Conservation (phyloP, 2,888 invertebrate genomes). For the Onchidella celtica region DNA sequence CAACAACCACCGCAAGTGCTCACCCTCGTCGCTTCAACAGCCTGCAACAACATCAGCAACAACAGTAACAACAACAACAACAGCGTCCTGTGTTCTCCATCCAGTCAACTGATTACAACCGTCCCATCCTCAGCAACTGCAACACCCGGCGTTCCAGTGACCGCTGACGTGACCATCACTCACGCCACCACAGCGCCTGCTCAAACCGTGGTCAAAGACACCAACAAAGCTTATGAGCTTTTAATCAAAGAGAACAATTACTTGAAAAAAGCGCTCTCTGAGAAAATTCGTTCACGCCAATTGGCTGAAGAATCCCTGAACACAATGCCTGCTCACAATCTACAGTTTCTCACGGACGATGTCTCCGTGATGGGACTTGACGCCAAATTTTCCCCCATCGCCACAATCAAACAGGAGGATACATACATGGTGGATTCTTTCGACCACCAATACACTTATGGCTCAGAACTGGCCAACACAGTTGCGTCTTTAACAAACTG, state of each 20-base stretch:
- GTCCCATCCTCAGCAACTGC: not conserved
- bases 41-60: conserved; percentile 40
- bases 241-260: conserved; percentile 14
- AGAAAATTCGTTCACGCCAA: conserved; percentile 40
- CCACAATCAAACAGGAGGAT: conserved; percentile 56
- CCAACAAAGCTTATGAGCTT: not conserved
- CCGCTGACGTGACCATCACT: not conserved
- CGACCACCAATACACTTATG: conserved; percentile 38
- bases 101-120: not conserved
- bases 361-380: not conserved
- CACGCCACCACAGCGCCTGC: not conserved
- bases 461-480: conserved; percentile 15
- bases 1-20: not conserved
- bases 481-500: conserved; percentile 13
- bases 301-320: conserved; percentile 19
- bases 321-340: conserved; percentile 20
- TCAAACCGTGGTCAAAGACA: not conserved
- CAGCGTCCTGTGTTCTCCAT: conserved; percentile 4
- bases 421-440: conserved; percentile 55
- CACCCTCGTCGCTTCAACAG: not conserved
- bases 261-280: conserved; percentile 40
- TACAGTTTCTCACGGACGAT: conserved; percentile 32
- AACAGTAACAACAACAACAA: too few relatives aligned
- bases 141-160: not conserved
- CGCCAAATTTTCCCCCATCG: not conserved